A percentile compares a stretch with the other conserved stretches of the same genome.
These are phyloP conservation scores for Stercorarius parasiticus DNA, from an alignment of 2,113 vertebrate genomes.

Conservation along the genomic window DNA sequence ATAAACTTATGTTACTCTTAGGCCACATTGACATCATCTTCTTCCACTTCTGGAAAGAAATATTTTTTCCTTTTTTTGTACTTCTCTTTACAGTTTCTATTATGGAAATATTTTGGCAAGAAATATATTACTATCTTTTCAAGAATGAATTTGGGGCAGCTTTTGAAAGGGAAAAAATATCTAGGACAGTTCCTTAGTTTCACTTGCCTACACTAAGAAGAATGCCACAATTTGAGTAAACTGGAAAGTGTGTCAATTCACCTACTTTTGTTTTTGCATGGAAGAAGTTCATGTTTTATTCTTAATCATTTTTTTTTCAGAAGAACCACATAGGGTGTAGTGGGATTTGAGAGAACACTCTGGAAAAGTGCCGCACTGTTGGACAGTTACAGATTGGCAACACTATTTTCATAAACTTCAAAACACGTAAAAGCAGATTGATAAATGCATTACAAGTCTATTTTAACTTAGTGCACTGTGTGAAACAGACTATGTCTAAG, in stretches of 20 bases:
- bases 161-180: background rate
- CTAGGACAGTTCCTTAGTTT: background rate
- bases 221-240: background rate
- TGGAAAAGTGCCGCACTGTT: background rate
- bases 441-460: background rate
- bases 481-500: background rate
- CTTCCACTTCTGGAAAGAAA: background rate
- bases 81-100: background rate
- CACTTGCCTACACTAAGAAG: background rate
- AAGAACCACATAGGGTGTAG: rapidly evolving
- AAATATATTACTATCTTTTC: background rate
- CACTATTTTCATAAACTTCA: background rate
- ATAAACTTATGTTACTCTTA: background rate
- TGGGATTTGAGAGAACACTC: background rate
- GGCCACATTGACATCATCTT: background rate
- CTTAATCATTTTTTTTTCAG: background rate
- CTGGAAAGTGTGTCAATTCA: background rate
- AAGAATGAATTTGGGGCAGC: background rate
- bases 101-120: background rate
- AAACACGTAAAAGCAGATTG: background rate
- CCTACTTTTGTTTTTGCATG: background rate
- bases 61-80: background rate
- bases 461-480: background rate
- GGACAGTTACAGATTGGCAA: background rate
- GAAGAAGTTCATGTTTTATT: background rate